Conservation (phyloP, 2,797 vertebrate species). For the Pitangus sulphuratus region DNA sequence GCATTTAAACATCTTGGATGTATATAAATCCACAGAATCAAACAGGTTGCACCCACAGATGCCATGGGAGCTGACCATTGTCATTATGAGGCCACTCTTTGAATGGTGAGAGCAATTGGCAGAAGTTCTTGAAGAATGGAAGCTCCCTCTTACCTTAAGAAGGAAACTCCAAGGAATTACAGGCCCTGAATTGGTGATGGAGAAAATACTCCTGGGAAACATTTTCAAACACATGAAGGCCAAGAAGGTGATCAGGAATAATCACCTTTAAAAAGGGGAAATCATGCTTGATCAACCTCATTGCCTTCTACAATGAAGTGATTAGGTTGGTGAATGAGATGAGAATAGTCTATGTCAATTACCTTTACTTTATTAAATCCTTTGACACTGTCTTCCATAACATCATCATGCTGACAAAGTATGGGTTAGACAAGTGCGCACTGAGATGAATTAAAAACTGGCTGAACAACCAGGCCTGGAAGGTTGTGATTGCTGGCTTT, state of each 20-base stretch:
- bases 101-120: background rate
- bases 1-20: background rate
- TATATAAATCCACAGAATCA: background rate
- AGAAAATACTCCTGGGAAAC: background rate
- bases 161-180: background rate
- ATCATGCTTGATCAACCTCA: background rate
- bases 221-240: background rate
- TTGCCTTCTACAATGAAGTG: background rate
- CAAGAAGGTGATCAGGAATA: background rate
- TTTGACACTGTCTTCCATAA: background rate
- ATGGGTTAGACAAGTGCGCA: background rate
- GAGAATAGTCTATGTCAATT: background rate
- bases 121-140: background rate
- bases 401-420: background rate
- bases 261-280: background rate
- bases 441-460: background rate
- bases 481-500: background rate
- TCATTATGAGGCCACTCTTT: background rate
- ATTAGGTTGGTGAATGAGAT: background rate
- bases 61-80: background rate
- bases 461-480: background rate
- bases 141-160: background rate
- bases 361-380: background rate
- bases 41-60: background rate
- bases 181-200: background rate